A percentile compares a stretch with the other conserved stretches of the same genome.
Evolutionary conservation across 2,113 vertebrate genomes (phyloP).

Genomic region (Bos taurus): DNA sequence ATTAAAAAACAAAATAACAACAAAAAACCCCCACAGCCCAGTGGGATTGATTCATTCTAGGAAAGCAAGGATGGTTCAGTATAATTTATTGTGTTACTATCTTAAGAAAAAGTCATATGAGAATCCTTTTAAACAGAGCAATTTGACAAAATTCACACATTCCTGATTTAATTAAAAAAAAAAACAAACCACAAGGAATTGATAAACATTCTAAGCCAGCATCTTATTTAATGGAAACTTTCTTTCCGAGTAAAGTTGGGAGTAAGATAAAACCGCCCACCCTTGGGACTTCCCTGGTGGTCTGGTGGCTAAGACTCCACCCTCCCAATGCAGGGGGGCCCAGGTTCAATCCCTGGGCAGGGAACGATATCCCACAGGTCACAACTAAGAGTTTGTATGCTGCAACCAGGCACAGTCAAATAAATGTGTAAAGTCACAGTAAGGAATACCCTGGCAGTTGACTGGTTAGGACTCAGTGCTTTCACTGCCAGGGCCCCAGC

Average conservation of each 20-base stretch:
- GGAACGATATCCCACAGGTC: neutral
- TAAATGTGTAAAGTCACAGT: neutral
- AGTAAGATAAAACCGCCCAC: neutral
- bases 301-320: neutral
- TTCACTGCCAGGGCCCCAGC: neutral
- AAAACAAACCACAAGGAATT: neutral
- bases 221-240: neutral
- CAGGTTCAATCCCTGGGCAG: neutral
- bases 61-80: neutral
- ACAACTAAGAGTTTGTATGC: neutral
- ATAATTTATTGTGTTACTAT: neutral
- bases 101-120: neutral
- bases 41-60: neutral
- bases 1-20: neutral
- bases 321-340: neutral
- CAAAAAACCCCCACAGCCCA: neutral
- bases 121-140: neutral
- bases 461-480: neutral
- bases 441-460: neutral
- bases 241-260: neutral
- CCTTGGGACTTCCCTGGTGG: neutral
- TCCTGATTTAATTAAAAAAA: neutral
- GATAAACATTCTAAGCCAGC: neutral
- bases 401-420: neutral
- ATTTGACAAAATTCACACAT: neutral